Percentiles rank a stretch among this genome's conserved stretches.
These are phyloP conservation scores for Chironex yamaguchii DNA, from an alignment of 30 jellyfish, hydroid and myxozoan species.

Conservation along the genomic window DNA sequence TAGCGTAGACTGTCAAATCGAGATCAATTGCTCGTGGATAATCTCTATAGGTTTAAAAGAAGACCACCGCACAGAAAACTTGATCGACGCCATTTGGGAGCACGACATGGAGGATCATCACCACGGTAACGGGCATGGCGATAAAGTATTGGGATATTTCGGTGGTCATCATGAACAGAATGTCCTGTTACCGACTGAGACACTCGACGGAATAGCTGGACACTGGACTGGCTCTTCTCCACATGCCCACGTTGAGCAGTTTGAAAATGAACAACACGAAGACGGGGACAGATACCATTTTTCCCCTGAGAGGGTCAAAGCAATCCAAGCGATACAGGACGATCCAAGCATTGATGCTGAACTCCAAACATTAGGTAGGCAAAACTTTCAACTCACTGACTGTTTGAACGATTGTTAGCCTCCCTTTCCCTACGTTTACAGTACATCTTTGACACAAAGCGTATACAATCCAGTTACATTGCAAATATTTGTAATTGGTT, in stretches of 20 bases:
- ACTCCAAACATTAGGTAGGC: slow-evolving; percentile 50
- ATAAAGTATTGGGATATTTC: slow-evolving; percentile 65
- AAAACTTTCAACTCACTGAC: too few species aligned
- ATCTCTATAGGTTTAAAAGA: slow-evolving; percentile 20
- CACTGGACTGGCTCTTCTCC: slow-evolving; percentile 83
- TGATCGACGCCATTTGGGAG: slow-evolving; percentile 87
- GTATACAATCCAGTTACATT: too few species aligned
- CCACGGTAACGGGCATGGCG: slow-evolving; percentile 72
- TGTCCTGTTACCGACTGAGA: slow-evolving; percentile 90
- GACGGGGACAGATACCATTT: slow-evolving; percentile 62
- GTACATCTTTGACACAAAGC: too few species aligned
- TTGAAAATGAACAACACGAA: neutral
- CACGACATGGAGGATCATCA: slow-evolving; percentile 84
- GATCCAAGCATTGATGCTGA: slow-evolving; percentile 92
- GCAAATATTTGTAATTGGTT: too few species aligned
- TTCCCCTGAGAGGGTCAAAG: slow-evolving; percentile 72
- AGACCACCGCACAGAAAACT: slow-evolving; percentile 76
- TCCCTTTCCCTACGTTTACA: too few species aligned
- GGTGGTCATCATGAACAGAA: slow-evolving; percentile 83
- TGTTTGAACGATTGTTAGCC: too few species aligned
- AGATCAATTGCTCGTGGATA: neutral
- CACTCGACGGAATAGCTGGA: slow-evolving; percentile 94
- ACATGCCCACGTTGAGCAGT: slow-evolving; percentile 35
- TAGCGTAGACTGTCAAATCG: neutral
- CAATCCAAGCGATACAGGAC: slow-evolving; percentile 96